Evolutionary conservation across 2,888 invertebrate species (phyloP), one percentile per base, ranked within the genome.

Genomic region (Nomada lathburiana): DNA sequence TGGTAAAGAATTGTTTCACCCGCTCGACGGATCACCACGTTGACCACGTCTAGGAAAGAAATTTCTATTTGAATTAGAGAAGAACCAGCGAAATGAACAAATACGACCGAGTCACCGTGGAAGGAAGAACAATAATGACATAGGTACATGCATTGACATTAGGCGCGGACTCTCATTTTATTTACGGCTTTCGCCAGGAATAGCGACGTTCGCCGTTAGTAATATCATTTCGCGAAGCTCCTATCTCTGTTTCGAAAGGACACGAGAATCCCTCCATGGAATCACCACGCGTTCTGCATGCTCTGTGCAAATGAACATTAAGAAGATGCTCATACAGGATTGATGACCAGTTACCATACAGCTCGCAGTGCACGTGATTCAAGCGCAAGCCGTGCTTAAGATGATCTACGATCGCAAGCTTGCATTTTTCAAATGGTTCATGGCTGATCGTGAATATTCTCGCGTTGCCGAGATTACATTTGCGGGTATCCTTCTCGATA

Each of bases 281-380:
- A 63, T 63, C 73, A 50, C 23, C 42, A 55, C 59, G 62, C n/a
- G 55, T 23, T 4, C 16, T 10, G 26, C 53, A 64, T 80, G 55
- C 64, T 42, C 42, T 50, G 57, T 55, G 69, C 67, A 65, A 80
- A 77, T 57, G 76, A 52, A 77, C 80, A 57, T 74, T 76, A 81
- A 73, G 47, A 57, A 29, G 74, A 72, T 62, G 70, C 18, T 74
- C 72, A 75, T 60, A 69, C 79, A 26, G 59, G 70, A 86, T 86
- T 82, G 86, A 86, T 86, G 84, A 86, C 84, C 86, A 75, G 68
- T 63, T 67, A 52, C n/a, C n/a, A n/a, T n/a, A n/a, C 23, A 71
- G 50, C 65, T 60, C 62, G 20, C 20, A 52, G 29, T 53, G 71
- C 69, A 62, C 71, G 23, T 65, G 74, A 82, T 69, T n/a, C 64